These are phyloP conservation scores for Enhydra lutris DNA, from an alignment of 2,113 vertebrate species.

Conservation along the genomic window DNA sequence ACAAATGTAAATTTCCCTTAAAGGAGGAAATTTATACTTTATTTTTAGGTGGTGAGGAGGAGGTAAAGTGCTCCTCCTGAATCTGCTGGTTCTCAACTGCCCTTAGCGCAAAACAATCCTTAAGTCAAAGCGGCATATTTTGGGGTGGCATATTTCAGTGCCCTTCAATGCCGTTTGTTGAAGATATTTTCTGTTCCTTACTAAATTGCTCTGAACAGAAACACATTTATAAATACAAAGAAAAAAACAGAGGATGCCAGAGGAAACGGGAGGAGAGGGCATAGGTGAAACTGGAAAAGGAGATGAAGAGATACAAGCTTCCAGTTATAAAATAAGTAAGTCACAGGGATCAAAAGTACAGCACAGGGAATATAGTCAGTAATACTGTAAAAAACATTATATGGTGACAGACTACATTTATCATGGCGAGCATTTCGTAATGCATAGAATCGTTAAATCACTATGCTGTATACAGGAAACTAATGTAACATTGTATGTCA, in stretches of 20 bases:
- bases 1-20: neutral
- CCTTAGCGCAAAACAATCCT: neutral
- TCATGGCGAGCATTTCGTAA: neutral
- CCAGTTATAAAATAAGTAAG: neutral
- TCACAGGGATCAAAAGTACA: neutral
- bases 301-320: neutral
- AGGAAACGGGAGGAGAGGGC: neutral
- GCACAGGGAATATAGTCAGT: neutral
- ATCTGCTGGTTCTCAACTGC: neutral
- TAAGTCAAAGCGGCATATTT: neutral
- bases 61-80: neutral
- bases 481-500: neutral
- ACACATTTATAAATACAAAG: neutral
- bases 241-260: neutral
- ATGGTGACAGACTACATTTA: neutral
- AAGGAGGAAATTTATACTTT: neutral
- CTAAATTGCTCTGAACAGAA: neutral
- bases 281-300: neutral
- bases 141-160: neutral
- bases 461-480: neutral
- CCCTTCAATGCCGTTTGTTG: neutral
- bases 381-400: neutral
- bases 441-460: neutral
- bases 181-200: neutral
- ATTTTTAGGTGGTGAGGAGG: neutral